Base-by-base conservation (phyloP, 2,888 invertebrate species). In the Acronicta psi region DNA sequence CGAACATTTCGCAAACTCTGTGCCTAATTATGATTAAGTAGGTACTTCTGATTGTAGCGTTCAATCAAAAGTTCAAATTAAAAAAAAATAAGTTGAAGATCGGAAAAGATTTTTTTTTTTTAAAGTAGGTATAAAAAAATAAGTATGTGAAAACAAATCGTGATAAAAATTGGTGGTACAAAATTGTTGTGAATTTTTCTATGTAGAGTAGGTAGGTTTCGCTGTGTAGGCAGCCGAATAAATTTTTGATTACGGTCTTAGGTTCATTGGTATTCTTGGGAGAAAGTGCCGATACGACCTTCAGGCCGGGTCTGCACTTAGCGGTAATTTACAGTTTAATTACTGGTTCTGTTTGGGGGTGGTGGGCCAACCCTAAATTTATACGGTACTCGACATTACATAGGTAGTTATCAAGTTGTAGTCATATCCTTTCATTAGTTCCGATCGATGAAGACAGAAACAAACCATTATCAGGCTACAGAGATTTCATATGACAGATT, bases 261-360 rank as follows among this genome's bases (percentile, higher is more conserved):
- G 79, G 85, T 84, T 92, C 89, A 91, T 92, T 90, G 85, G 85
- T 90, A 91, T 91, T 90, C 90, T 87, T 83, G 70, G 62, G 69
- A 80, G 84, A 73, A 70, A 66, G 80, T 78, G 68, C 80, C 89
- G 86, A 90, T 89, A 87, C 89, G 90, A 90, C 91, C 90, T 91
- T 88, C 86, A 82, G 81, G 65, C 82, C 79, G 87, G 87, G 85
- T 86, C 84, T 86, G 85, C 88, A 90, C 90, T 91, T 90, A 89
- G 87, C 83, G 82, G 85, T 90, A 91, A 91, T 92, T 91, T 90
- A 91, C 91, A 91, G 91, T 91, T 92, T 91, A 91, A 92, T 92
- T 92, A 92, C 91, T 85, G 84, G 81, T 79, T 79, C 81, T 80
- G 58, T 53, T 66, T 45, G 66, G 81, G 74, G 72, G 62, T 74